Percentiles rank a stretch among this genome's conserved stretches.
phyloP scores from a whole-genome alignment of 2,888 invertebrate genomes.

The Trypoxylon attenuatum region DNA sequence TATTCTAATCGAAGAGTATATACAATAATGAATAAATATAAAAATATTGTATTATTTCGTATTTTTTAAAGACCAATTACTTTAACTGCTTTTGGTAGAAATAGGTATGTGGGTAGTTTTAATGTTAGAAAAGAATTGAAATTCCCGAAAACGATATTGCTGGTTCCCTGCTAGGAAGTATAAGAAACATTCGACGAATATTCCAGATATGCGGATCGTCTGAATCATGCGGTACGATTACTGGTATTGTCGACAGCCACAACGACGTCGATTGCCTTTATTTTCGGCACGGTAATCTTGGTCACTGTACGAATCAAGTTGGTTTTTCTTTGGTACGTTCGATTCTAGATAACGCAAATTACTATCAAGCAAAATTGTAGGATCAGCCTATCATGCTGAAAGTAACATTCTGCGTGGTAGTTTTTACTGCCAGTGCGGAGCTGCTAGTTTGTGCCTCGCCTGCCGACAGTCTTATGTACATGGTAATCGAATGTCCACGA shows the following conservation, averaged over 20 bases:
- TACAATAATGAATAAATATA: background rate
- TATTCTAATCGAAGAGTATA: too few relatives aligned
- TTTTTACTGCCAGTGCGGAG: constrained; percentile 53
- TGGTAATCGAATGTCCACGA: constrained; percentile 44
- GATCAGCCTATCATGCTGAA: constrained; percentile 50
- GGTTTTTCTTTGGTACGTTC: too few relatives aligned
- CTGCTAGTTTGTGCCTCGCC: constrained; percentile 61
- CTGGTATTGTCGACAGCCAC: background rate
- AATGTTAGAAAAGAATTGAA: too few relatives aligned
- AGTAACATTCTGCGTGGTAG: constrained; percentile 41
- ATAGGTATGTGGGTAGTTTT: too few relatives aligned
- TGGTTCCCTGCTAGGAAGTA: too few relatives aligned
- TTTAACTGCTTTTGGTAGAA: too few relatives aligned
- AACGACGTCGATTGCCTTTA: background rate
- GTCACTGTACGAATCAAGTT: background rate
- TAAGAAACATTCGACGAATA: background rate
- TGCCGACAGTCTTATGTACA: constrained; percentile 56
- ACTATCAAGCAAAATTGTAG: constrained; percentile 35
- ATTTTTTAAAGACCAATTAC: too few relatives aligned
- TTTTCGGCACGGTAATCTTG: background rate
- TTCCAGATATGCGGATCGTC: background rate
- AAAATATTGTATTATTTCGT: too few relatives aligned
- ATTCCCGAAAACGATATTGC: too few relatives aligned
- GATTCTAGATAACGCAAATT: too few relatives aligned
- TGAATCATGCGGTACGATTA: background rate